Evolutionary conservation across 2,113 vertebrate species (phyloP), one percentile per base, ranked within the genome.

Genomic region (Myotis brandtii): DNA sequence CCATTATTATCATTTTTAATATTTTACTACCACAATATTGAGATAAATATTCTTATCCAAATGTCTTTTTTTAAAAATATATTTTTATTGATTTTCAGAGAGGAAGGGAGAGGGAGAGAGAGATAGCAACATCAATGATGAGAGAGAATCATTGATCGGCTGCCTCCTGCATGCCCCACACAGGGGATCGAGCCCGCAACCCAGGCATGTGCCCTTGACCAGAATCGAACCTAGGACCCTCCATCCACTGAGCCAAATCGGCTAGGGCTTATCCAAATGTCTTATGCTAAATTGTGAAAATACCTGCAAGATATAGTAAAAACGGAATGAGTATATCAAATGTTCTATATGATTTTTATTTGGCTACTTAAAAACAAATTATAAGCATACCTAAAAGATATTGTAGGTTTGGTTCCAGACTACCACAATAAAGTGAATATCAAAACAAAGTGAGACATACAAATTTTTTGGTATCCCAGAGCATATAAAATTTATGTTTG

Each of bases 231-330:
- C 10, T 46, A 46, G 46, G 46, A 46, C 46, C 10, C 46, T 46
- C 46, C 46, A 46, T 46, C 2, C 46, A 46, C 46, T 46, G 46
- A 46, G 46, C 46, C 46, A 46, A 46, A 46, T 46, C 2, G 10
- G 46, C 46, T 46, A 46, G 46, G 46, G 46, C 5, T 82, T 62
- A 79, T 59, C 13, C 12, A 56, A 72, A 59, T 87, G 9, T 37
- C 40, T 89, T 70, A 16, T n/a, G 43, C 16, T 90, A 54, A 89
- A 82, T 11, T 90, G 18, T 77, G 52, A 95, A 93, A 43, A 83
- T 9, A 40, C 40, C 32, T 93, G 32, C 11, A 87, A 3, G 16
- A 56, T 64, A 82, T 18, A 87, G 37, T 87, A 50, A 87, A 91
- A 83, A 59, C 50, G 25, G 64, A 93, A 91, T 73, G 16, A 50